Percentiles rank a stretch among this genome's conserved stretches.
Evolutionary conservation across 64 coral and sea anemone genomes (phyloP).

Genomic region (Exaiptasia diaphana): DNA sequence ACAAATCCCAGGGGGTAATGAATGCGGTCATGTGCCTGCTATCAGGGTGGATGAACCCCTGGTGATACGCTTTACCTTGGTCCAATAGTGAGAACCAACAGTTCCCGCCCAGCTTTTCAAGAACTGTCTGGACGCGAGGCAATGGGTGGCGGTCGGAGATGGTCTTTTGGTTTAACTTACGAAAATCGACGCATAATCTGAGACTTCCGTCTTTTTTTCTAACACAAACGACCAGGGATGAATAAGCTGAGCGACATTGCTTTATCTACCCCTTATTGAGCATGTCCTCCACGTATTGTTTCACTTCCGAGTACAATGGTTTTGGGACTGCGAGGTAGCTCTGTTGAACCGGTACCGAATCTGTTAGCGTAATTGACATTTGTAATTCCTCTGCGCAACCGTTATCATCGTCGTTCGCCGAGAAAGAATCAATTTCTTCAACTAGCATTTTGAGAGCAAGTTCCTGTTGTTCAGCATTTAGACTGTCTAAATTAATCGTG

Average conservation of each 20-base stretch:
- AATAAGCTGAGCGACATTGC: slow-evolving; percentile 32
- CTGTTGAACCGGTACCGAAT: slow-evolving; percentile 19
- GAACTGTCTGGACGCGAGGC: neutral
- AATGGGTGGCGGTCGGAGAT: slow-evolving; percentile 18
- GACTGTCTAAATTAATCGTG: neutral
- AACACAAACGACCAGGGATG: slow-evolving; percentile 40
- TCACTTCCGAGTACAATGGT: slow-evolving; percentile 31
- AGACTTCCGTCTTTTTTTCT: slow-evolving; percentile 17
- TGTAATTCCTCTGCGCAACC: slow-evolving; percentile 14
- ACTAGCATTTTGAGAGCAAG: neutral
- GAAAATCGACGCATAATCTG: slow-evolving; percentile 32
- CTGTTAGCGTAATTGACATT: slow-evolving; percentile 10
- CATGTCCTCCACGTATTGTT: slow-evolving; percentile 38
- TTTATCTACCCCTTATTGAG: slow-evolving; percentile 27
- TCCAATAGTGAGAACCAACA: slow-evolving; percentile 33
- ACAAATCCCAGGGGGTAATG: slow-evolving; percentile 16
- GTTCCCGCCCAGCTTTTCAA: slow-evolving; percentile 25
- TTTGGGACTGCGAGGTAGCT: slow-evolving; percentile 24
- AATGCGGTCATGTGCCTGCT: slow-evolving; percentile 1
- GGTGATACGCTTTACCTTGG: slow-evolving; percentile 33
- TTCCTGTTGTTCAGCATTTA: slow-evolving; percentile 8
- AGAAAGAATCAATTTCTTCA: slow-evolving; percentile 21
- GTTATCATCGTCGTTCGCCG: slow-evolving; percentile 7
- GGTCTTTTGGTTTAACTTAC: slow-evolving; percentile 30
- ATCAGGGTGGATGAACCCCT: slow-evolving; percentile 28